Evolutionary conservation across 2,888 invertebrate species (phyloP), one percentile per base, ranked within the genome.

Genomic region (Drosophila percnosoma): DNA sequence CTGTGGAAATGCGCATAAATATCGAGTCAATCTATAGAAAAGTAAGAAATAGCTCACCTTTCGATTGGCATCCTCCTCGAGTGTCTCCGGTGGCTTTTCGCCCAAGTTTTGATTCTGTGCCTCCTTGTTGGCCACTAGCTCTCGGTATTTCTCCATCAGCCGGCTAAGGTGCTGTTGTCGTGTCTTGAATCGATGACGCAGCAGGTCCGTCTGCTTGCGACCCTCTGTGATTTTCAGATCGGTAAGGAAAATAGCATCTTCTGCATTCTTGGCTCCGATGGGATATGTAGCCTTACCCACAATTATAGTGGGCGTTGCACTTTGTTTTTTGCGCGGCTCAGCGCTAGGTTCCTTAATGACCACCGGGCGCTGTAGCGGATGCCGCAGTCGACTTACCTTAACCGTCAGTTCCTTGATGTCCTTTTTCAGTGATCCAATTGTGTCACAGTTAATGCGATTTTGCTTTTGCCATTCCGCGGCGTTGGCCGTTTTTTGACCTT

Each of bases 401-500:
- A 93, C 89, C 1, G 95, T 94, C 21, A 96, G 92, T 66, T 95
- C 93, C 79, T 95, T 95, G 55, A 97, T 95, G 83, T 96, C 96
- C 84, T 95, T 96, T 92, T 97, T 97, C 31, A 97, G 92, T 5
- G 95, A 94, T 33, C 94, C 92, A 74, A 97, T 96, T 66, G 95
- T 95, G 65, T 96, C 96, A 67, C 94, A 94, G 91, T 96, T 96
- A 73, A 95, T 95, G 83, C 95, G 95, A 79, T 95, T 95, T 89
- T 96, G 96, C 7, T 95, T 95, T 88, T 97, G 96, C 92, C 96
- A 96, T 91, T 97, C 96, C 91, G 97, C 97, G 83, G 95, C 96
- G 71, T 96, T 95, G 0, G 97, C 97, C 87, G 97, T 97, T 82
- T 97, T 95, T 93, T 97, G 97, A 13, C 97, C 97, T 95, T 97